phyloP scores from a whole-genome alignment of 2,888 invertebrate species.

The Leptopilina myrica region DNA sequence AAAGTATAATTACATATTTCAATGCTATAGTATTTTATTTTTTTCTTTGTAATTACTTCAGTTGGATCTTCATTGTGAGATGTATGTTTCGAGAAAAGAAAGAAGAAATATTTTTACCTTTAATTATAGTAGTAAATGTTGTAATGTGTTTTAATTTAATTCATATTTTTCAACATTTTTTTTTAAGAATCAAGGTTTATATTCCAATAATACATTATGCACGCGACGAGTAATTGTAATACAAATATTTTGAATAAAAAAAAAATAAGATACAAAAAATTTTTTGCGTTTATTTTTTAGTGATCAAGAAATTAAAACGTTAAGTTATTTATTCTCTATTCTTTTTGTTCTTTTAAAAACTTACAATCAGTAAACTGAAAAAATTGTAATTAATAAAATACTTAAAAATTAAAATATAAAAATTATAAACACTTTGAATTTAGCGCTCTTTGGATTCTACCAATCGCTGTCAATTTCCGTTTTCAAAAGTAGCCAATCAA shows the following conservation, averaged over 20 bases:
- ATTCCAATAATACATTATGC: neutral
- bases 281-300: neutral
- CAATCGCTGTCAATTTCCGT: too few species aligned
- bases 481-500: too few species aligned
- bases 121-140: neutral
- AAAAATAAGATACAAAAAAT: slow-evolving; percentile 1
- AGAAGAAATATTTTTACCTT: neutral
- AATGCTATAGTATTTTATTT: neutral
- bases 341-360: too few species aligned
- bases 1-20: neutral
- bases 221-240: slow-evolving; percentile 22
- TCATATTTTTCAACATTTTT: slow-evolving; percentile 13
- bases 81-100: neutral
- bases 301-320: too few species aligned
- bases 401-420: too few species aligned
- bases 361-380: too few species aligned
- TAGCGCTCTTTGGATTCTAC: too few species aligned
- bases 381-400: too few species aligned
- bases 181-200: slow-evolving; percentile 6
- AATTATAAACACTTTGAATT: too few species aligned
- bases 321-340: too few species aligned
- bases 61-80: neutral
- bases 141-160: slow-evolving; percentile 16
- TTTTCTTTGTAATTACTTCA: neutral
- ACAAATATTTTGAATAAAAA: slow-evolving; percentile 37